phyloP scores from a whole-genome alignment of 2,797 vertebrate genomes.

The Glyptemys insculpta region DNA sequence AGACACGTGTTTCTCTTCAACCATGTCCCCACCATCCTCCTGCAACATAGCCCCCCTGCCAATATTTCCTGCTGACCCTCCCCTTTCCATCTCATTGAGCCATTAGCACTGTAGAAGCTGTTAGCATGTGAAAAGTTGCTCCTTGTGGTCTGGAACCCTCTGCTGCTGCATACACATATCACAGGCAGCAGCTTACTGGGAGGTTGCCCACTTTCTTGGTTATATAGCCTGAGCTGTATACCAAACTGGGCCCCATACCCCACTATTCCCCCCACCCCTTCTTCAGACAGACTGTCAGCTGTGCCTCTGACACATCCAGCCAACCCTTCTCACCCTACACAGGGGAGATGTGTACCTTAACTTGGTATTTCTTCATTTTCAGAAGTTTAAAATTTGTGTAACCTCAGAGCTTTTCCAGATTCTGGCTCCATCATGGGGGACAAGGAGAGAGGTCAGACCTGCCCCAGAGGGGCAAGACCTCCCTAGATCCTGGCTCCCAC shows the following conservation, averaged over 20 bases:
- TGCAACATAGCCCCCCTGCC: not conserved
- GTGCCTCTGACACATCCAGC: not conserved
- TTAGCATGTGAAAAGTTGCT: not conserved
- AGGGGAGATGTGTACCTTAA: not conserved
- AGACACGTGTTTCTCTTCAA: not conserved
- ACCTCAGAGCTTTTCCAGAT: not conserved
- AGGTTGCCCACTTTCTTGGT: not conserved
- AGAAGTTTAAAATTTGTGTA: not conserved
- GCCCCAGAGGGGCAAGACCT: not conserved
- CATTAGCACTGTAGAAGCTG: not conserved
- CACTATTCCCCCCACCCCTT: not conserved
- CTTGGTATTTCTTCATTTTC: not conserved
- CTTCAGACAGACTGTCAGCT: not conserved
- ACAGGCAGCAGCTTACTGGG: not conserved
- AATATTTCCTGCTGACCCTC: not conserved
- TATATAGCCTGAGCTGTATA: not conserved
- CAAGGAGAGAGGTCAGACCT: not conserved
- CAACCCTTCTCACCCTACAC: not conserved
- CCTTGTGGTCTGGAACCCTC: not conserved
- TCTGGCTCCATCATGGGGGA: not conserved
- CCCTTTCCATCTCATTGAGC: not conserved
- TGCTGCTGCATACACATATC: not conserved
- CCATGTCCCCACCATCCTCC: not conserved
- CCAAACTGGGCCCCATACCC: not conserved
- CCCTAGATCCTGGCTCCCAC: not conserved